Percentiles rank a stretch among this genome's conserved stretches.
phyloP scores from a whole-genome alignment of 2,113 vertebrate genomes.

The Castor canadensis region DNA sequence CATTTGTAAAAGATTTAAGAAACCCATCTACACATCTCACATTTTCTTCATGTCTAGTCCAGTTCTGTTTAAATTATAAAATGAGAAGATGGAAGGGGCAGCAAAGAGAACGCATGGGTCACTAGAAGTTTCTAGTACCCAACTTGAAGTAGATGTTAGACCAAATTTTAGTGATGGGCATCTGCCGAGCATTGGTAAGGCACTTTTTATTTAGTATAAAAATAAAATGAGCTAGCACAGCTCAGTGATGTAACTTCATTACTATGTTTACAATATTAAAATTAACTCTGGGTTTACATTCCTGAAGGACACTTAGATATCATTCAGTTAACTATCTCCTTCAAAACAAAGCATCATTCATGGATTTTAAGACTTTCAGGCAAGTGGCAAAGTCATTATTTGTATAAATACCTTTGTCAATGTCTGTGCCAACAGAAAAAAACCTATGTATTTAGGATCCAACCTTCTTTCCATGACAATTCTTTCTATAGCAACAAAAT shows the following conservation, averaged over 20 bases:
- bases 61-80: not conserved
- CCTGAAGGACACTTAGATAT: slow-evolving; percentile 22
- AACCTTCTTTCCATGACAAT: not conserved
- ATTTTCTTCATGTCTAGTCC: not conserved
- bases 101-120: not conserved
- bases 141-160: slow-evolving; percentile 34
- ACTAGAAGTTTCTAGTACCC: not conserved
- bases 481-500: not conserved
- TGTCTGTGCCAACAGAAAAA: slow-evolving; percentile 66
- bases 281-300: slow-evolving; percentile 12
- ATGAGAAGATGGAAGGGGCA: not conserved
- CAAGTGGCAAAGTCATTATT: slow-evolving; percentile 76
- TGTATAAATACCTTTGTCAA: slow-evolving; percentile 67
- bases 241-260: not conserved
- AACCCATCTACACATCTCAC: not conserved
- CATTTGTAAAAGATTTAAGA: not conserved
- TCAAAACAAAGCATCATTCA: slow-evolving; percentile 70
- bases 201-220: not conserved
- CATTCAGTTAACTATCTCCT: slow-evolving; percentile 55
- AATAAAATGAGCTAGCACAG: not conserved
- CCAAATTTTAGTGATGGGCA: not conserved
- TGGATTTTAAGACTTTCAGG: slow-evolving; percentile 72
- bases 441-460: not conserved
- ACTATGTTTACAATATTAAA: slow-evolving; percentile 27
- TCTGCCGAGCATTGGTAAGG: not conserved